Base-by-base conservation (phyloP, 2,888 invertebrate species). In the Willowsia nigromaculata region DNA sequence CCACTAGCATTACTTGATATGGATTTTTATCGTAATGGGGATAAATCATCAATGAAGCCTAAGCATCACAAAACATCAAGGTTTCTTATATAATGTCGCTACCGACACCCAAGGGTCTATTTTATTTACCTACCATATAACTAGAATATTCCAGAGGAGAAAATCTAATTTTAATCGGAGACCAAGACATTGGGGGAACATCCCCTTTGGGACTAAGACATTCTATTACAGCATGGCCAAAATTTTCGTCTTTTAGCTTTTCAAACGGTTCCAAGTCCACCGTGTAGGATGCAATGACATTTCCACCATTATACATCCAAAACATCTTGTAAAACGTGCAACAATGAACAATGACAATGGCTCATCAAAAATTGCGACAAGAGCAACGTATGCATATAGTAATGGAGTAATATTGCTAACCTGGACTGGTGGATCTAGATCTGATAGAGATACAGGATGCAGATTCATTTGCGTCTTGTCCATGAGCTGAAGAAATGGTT, bases 341-440 rank as follows among this genome's bases (percentile, higher is more conserved):
- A 74, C 6, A 4, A 43, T 43, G 13, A 43, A 43, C 6, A 1
- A 43, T n/a, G n/a, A n/a, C n/a, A n/a, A n/a, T n/a, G n/a, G n/a
- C n/a, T n/a, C n/a, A n/a, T n/a, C n/a, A n/a, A n/a, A n/a, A n/a
- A n/a, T n/a, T n/a, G n/a, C n/a, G n/a, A n/a, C n/a, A n/a, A n/a
- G n/a, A n/a, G 40, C 40, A 40, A 7, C 4, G 9, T 40, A 40
- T 40, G 40, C 40, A 40, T 40, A 40, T 4, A 9, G 53, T 53
- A 5, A 5, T 59, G 4, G 11, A 5, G 59, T 9, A 22, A 22
- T 59, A 62, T 62, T 27, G 11, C 15, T 9, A 33, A 91, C 91
- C 76, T 92, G 92, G 25, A 91, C 68, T 0, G 92, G 92, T 4
- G 92, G 92, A 86, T 92, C 92, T 37, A 92, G 27, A 40, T 92